Percentiles rank a stretch among this genome's conserved stretches.
These are phyloP conservation scores for Chloroceryle inda DNA, from an alignment of 2,797 vertebrate genomes.

Conservation along the genomic window DNA sequence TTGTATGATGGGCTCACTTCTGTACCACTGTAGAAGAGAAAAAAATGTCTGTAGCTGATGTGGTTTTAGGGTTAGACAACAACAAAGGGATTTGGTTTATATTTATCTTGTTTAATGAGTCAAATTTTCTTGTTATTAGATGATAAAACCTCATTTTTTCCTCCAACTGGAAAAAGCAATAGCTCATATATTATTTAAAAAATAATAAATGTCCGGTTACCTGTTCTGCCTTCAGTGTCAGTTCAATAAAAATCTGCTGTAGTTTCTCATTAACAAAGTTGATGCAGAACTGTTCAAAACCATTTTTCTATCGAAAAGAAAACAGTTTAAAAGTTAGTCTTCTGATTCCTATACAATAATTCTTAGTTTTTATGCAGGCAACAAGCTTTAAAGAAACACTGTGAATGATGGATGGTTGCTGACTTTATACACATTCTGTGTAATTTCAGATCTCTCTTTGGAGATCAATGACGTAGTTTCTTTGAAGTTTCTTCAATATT, in stretches of 20 bases:
- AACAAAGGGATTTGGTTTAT: background rate
- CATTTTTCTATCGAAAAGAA: constrained; percentile 91
- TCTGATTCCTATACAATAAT: background rate
- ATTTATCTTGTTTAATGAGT: constrained; percentile 19
- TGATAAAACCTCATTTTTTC: background rate
- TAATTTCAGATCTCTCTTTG: constrained; percentile 10
- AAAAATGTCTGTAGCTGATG: background rate
- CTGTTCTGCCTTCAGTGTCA: constrained; percentile 98
- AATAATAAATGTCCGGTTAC: constrained; percentile 73
- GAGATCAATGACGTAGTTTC: background rate
- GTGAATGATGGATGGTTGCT: background rate
- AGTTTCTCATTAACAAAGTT: constrained; percentile 99
- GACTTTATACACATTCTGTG: background rate
- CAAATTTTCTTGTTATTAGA: constrained; percentile 33
- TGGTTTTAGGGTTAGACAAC: constrained; percentile 5
- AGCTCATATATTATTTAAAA: background rate
- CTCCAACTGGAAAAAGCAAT: background rate
- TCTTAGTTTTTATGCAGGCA: background rate
- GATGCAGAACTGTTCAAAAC: constrained; percentile 98
- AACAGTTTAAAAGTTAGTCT: constrained; percentile 3
- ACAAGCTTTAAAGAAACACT: constrained; percentile 36
- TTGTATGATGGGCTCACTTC: background rate
- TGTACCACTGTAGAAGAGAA: background rate
- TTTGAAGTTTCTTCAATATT: constrained; percentile 39
- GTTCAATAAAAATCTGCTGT: constrained; percentile 98